Evolutionary conservation across 2,888 invertebrate species (phyloP), one percentile per base, ranked within the genome.

Genomic region (Sphaerophoria rueppellii): DNA sequence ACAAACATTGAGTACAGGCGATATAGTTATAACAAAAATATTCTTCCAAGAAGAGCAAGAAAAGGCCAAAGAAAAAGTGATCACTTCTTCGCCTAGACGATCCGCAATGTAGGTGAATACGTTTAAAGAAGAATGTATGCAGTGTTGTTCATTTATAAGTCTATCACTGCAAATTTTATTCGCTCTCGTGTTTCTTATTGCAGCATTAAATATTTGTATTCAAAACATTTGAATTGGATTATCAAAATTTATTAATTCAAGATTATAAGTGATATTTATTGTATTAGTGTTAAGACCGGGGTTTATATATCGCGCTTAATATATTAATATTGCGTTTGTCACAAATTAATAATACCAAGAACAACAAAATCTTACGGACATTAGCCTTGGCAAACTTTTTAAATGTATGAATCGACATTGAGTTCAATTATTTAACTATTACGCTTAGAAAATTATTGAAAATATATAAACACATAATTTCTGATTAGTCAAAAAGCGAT

Each of bases 1-100:
- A 43, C 98, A 98, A 92, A 98, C 98, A 2, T 93, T 97, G 60
- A 97, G 97, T 90, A 98, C 98, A 16, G 98, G 98, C 65, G 98
- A 98, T 91, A 96, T 98, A 89, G 97, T 97, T 72, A 97, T 98
- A 89, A 97, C 97, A 57, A 95, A 96, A 92, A 96, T 97, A 43
- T 95, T 93, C 89, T 93, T 93, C 88, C 93, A 93, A 55, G 94
- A 94, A 87, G 94, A 94, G 86, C 93, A 94, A 86, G 93, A 93
- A 74, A 93, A 93, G 86, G 90, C 90, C 88, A 92, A 92, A 87
- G 93, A 94, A 87, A 92, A 93, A 89, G 90, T 91, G 78, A 89
- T 94, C 87, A 91, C 92, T 63, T 93, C 93, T 88, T 93, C 94
- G 80, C 93, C 93, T 81, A 93, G 92, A 89, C 92, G 91, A 63